Evolutionary conservation across 2,888 invertebrate genomes (phyloP), one percentile per base, ranked within the genome.

Genomic region (Coremacera marginata): DNA sequence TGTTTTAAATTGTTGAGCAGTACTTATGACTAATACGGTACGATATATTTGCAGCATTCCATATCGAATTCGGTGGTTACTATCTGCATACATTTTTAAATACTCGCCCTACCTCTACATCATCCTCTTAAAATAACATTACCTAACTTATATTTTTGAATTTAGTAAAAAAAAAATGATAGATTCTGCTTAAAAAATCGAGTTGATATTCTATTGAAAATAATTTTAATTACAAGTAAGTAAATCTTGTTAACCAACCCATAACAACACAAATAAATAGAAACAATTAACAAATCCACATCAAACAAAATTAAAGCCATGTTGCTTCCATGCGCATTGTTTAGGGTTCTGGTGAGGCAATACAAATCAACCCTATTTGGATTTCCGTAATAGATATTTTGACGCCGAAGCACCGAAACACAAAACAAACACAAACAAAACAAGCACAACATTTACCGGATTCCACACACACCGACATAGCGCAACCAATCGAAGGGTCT

Each of bases 361-460:
- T 75, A 79, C 78, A 81, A 81, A 81, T 73, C 81, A 79, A 82
- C 85, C 86, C 86, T 87, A 84, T 87, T 86, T 87, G 84, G 86
- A 86, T 86, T 84, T 84, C 84, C 84, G 84, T 87, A 87, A 86
- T 86, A 84, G 85, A 86, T 87, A 87, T 87, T 87, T 87, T 87
- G 87, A 87, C 87, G 87, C 84, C 82, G 84, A 84, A 82, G 83
- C 86, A 85, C 79, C 82, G 82, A 84, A 85, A 84, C 81, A 84
- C 85, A 86, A 87, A 87, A 87, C 84, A 87, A 87, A 87, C 84
- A 87, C 82, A 83, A 84, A 84, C 86, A 68, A 65, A 67, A 34
- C 77, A 37, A 72, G 63, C 60, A 55, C 71, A 78, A 74, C 65
- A 60, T 73, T 74, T 63, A 63, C 16, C 71, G 51, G 27, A 68